A percentile compares a stretch with the other conserved stretches of the same genome.
These are phyloP conservation scores for Penaeus indicus DNA, from an alignment of 1,140 invertebrate genomes.

Conservation along the genomic window DNA sequence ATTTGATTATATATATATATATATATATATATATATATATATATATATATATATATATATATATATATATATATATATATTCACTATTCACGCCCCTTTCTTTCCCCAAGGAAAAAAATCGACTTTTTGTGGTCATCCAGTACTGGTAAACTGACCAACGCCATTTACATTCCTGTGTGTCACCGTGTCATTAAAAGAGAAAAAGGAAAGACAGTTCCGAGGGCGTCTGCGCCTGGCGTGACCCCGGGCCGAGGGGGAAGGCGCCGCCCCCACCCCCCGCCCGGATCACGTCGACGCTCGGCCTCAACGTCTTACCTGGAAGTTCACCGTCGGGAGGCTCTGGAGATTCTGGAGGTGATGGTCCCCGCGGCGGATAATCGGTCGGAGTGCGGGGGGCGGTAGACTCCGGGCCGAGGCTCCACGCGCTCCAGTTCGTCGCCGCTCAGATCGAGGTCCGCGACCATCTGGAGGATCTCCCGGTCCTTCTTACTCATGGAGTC, in stretches of 20 bases:
- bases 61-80: no score
- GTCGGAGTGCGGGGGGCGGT: slow-evolving; percentile 62
- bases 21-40: no score
- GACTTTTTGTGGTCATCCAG: no score
- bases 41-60: no score
- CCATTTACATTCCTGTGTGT: no score
- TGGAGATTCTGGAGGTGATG: slow-evolving; percentile 61
- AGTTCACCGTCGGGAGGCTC: slow-evolving; percentile 47
- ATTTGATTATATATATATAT: no score
- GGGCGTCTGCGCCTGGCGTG: no score
- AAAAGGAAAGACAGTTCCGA: no score
- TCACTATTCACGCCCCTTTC: no score
- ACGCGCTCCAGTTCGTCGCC: slow-evolving; percentile 81
- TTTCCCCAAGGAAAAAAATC: no score
- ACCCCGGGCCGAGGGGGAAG: neutral
- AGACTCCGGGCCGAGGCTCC: slow-evolving; percentile 68
- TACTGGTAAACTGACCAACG: no score
- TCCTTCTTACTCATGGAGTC: slow-evolving; percentile 69
- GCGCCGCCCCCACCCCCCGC: neutral
- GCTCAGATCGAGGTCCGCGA: slow-evolving; percentile 86
- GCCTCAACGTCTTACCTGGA: neutral
- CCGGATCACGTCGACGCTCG: neutral
- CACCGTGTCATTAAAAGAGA: no score
- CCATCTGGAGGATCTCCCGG: slow-evolving; percentile 88
- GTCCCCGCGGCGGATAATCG: slow-evolving; percentile 53